Percentiles rank a stretch among this genome's conserved stretches.
Conservation (phyloP, 2,888 invertebrate genomes). For the Portevinia maculata region DNA sequence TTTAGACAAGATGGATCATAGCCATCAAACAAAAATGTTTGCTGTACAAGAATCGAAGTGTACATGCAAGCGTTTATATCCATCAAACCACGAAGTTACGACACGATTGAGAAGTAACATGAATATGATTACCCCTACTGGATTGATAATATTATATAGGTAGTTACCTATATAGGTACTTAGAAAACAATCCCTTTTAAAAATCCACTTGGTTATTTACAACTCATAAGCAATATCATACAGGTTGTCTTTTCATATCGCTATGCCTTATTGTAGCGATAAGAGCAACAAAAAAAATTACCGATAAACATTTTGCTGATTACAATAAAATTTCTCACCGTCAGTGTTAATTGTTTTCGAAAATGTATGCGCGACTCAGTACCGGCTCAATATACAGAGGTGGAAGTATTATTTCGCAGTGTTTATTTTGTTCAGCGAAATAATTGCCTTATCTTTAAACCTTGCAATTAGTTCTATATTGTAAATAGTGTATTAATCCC, state of each 20-base stretch:
- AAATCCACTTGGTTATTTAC: too few relatives aligned
- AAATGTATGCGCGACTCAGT: constrained; percentile 25
- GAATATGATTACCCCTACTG: too few relatives aligned
- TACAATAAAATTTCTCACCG: constrained; percentile 32
- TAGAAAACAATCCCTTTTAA: constrained; percentile 8
- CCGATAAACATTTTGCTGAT: constrained; percentile 59
- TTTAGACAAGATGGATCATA: too few relatives aligned
- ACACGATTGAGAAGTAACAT: too few relatives aligned
- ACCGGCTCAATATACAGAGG: constrained; percentile 17
- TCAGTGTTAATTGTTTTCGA: constrained; percentile 43
- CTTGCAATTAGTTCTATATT: not conserved
- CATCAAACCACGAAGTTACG: too few relatives aligned
- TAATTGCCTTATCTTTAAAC: not conserved
- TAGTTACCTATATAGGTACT: too few relatives aligned
- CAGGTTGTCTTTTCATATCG: constrained; percentile 4
- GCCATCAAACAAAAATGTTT: too few relatives aligned
- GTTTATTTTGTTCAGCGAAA: not conserved
- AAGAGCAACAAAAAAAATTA: constrained; percentile 26
- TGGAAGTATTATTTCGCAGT: constrained; percentile 6
- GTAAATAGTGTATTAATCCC: constrained; percentile 10
- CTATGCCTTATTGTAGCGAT: constrained; percentile 43
- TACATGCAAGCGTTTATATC: too few relatives aligned
- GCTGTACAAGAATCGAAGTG: too few relatives aligned
- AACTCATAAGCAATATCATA: too few relatives aligned
- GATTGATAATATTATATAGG: too few relatives aligned